Percentiles rank a stretch among this genome's conserved stretches.
Conservation (phyloP, 1,140 invertebrate species). For the Papilio machaon region DNA sequence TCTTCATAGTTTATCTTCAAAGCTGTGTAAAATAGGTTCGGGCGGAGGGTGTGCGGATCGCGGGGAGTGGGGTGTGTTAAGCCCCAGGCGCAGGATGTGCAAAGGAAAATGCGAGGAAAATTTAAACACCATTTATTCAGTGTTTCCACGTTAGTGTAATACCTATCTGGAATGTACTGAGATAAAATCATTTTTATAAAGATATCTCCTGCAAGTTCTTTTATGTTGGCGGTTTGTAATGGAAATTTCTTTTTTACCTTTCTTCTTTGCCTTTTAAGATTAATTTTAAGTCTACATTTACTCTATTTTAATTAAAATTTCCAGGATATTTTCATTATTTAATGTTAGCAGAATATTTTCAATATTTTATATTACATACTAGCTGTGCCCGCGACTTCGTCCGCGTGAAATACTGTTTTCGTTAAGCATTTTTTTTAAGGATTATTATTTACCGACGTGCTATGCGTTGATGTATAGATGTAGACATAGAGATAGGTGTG, state of each 20-base stretch:
- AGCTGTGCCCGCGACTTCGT: too few species aligned
- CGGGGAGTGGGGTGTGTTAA: neutral
- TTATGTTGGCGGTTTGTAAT: neutral
- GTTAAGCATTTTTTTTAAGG: too few species aligned
- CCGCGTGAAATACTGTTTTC: too few species aligned
- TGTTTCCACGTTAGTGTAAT: slow-evolving; percentile 7
- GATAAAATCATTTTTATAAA: neutral
- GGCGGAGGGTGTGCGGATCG: neutral
- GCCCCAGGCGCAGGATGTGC: neutral
- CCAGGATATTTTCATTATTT: too few species aligned
- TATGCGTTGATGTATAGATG: too few species aligned
- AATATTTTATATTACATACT: too few species aligned
- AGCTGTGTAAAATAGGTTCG: neutral
- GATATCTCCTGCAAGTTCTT: neutral
- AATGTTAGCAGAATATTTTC: too few species aligned
- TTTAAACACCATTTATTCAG: slow-evolving; percentile 9
- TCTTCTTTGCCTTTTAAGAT: neutral
- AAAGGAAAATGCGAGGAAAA: slow-evolving; percentile 18
- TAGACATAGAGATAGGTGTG: too few species aligned
- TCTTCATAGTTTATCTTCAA: slow-evolving; percentile 6
- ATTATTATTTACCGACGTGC: too few species aligned
- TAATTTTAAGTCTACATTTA: neutral
- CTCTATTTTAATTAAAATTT: neutral
- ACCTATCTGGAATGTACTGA: neutral
- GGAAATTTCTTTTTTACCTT: neutral